These are phyloP conservation scores for Leucania comma DNA, from an alignment of 2,888 invertebrate species.

Conservation along the genomic window DNA sequence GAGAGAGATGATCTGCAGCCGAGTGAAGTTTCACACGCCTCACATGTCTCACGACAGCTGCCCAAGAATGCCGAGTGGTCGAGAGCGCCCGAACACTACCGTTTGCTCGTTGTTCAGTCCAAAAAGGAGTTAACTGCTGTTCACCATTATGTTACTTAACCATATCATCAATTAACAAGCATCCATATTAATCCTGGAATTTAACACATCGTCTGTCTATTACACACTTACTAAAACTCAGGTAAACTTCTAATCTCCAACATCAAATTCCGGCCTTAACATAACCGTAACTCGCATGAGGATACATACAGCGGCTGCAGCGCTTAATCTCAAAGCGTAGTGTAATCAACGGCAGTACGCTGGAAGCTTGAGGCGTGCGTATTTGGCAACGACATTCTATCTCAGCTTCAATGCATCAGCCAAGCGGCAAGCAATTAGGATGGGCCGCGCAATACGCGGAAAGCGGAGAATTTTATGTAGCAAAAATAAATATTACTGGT, in stretches of 20 bases:
- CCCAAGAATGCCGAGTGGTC: too few relatives aligned
- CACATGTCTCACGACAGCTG: too few relatives aligned
- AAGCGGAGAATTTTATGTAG: constrained; percentile 3
- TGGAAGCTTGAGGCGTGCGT: constrained; percentile 60
- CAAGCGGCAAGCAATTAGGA: constrained; percentile 57
- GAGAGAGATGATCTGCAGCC: too few relatives aligned
- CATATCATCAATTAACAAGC: background rate
- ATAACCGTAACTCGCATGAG: constrained; percentile 48
- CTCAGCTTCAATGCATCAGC: constrained; percentile 57
- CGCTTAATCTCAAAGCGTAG: constrained; percentile 48
- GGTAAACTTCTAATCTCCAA: constrained; percentile 22
- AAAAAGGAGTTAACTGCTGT: background rate
- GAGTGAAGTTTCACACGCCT: too few relatives aligned
- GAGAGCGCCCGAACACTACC: too few relatives aligned
- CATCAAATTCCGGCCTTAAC: constrained; percentile 19
- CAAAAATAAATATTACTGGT: too few relatives aligned
- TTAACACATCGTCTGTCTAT: background rate
- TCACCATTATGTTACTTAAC: background rate
- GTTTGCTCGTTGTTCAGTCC: too few relatives aligned
- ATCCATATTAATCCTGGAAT: background rate
- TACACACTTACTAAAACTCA: constrained; percentile 9
- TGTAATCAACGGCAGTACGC: constrained; percentile 59
- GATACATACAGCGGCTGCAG: constrained; percentile 48
- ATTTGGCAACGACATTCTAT: constrained; percentile 59
- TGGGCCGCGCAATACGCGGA: constrained; percentile 47